Conservation (phyloP, 2,797 vertebrate species). For the Ptychadena robeensis region DNA sequence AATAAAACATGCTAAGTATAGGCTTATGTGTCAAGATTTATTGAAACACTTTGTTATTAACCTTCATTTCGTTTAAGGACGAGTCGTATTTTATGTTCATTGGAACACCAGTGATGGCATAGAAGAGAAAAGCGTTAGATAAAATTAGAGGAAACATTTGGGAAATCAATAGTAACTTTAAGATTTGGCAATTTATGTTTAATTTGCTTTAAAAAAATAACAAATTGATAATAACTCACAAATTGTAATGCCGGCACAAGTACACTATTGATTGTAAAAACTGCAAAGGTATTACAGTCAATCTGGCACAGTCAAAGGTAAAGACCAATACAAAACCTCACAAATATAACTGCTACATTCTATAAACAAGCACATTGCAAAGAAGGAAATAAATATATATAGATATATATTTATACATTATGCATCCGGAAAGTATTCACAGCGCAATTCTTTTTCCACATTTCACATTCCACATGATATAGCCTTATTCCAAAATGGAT, state of each 20-base stretch:
- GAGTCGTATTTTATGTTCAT: no score
- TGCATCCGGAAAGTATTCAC: no score
- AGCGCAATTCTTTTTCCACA: no score
- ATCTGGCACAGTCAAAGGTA: not conserved
- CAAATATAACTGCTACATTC: not conserved
- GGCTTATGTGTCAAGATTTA: not conserved
- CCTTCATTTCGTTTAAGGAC: not conserved
- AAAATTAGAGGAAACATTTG: not conserved
- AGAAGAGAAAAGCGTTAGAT: not conserved
- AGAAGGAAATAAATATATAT: not conserved
- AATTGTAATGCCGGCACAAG: not conserved
- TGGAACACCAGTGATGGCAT: not conserved
- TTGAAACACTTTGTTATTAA: not conserved
- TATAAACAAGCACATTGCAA: not conserved
- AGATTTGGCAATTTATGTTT: not conserved
- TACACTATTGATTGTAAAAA: not conserved
- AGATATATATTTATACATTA: not conserved
- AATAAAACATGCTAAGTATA: slow-evolving; percentile 7
- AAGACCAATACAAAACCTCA: not conserved
- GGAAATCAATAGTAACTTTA: not conserved
- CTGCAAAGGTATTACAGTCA: not conserved
- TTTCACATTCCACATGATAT: no score
- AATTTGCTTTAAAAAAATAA: not conserved
- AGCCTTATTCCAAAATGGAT: no score
- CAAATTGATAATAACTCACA: not conserved